A percentile compares a stretch with the other conserved stretches of the same genome.
Evolutionary conservation across 2,113 vertebrate genomes (phyloP).

Genomic region (Erpornis zantholeuca): DNA sequence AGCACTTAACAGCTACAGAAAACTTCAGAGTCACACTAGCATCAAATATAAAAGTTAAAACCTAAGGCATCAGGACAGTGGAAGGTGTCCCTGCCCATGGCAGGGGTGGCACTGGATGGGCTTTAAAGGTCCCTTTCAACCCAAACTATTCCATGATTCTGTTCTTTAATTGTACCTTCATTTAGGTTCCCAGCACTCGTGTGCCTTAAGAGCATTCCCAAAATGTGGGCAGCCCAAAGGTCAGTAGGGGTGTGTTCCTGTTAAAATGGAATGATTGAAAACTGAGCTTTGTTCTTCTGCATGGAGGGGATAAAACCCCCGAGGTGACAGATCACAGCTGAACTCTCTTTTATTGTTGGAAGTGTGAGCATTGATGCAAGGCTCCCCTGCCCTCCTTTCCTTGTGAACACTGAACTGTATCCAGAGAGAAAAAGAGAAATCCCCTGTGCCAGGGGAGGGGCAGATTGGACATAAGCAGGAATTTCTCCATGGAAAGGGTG

Average conservation of each 20-base stretch:
- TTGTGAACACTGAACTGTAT: accelerated
- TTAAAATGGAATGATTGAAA: neutral
- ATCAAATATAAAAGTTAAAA: too few species aligned
- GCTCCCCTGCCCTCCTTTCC: neutral
- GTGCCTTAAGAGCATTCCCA: neutral
- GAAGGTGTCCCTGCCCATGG: neutral
- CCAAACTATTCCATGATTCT: neutral
- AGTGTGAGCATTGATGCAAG: neutral
- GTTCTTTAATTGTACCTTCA: neutral
- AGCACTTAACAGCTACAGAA: too few species aligned
- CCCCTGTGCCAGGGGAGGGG: neutral
- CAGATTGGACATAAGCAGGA: neutral
- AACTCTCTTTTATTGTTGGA: neutral
- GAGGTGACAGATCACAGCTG: neutral
- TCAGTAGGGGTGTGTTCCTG: neutral
- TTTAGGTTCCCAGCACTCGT: neutral
- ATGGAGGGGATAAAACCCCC: neutral
- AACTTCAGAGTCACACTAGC: too few species aligned
- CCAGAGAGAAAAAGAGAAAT: neutral
- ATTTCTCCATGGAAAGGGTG: neutral
- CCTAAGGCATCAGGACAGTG: too few species aligned
- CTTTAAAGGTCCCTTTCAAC: neutral
- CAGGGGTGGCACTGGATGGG: neutral
- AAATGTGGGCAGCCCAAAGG: neutral
- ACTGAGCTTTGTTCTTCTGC: neutral